A percentile compares a stretch with the other conserved stretches of the same genome.
Conservation (phyloP, 2,797 vertebrate genomes). For the Limnodromus scolopaceus region DNA sequence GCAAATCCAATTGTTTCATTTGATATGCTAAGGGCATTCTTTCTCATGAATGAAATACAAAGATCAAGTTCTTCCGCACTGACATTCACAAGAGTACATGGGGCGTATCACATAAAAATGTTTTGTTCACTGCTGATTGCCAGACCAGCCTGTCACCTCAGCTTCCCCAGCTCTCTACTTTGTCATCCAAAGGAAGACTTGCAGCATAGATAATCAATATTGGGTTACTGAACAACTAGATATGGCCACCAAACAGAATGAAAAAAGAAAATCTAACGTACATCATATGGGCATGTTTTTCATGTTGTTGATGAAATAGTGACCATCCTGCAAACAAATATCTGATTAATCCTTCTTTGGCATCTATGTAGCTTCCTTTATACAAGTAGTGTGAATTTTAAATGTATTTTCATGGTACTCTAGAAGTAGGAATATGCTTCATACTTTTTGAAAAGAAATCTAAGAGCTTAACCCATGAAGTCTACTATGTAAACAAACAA, state of each 20-base stretch:
- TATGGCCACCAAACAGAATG: neutral
- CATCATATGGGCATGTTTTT: neutral
- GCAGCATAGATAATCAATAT: neutral
- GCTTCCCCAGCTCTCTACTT: neutral
- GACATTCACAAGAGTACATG: neutral
- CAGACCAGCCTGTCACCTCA: neutral
- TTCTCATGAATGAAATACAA: neutral
- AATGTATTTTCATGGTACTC: neutral
- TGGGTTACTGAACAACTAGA: neutral
- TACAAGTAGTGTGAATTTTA: neutral
- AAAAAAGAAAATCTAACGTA: neutral
- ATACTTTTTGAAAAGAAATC: neutral
- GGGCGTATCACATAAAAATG: neutral
- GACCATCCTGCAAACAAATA: neutral
- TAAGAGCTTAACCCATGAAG: neutral
- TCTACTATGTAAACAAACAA: neutral
- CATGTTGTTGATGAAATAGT: neutral
- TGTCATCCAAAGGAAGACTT: neutral
- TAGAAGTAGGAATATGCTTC: neutral
- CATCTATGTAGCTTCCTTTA: neutral
- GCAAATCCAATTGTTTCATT: neutral
- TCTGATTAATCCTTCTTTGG: neutral
- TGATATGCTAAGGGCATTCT: neutral
- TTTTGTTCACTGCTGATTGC: neutral
- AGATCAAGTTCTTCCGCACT: neutral